Evolutionary conservation across 2,113 vertebrate species (phyloP).

Genomic region (Clarias magur): DNA sequence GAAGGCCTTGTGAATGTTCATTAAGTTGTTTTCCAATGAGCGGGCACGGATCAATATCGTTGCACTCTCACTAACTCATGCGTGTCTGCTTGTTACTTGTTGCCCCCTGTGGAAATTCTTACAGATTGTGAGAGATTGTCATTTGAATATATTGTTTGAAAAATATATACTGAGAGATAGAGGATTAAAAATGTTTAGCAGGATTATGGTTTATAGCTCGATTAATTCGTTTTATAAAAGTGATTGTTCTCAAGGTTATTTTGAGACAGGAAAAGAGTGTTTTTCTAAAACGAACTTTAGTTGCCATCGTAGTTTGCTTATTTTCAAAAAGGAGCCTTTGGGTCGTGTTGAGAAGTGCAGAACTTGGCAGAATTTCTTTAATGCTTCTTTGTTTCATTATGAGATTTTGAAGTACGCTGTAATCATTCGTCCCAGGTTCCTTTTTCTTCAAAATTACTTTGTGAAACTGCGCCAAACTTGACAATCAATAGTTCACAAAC

Average conservation of each 20-base stretch:
- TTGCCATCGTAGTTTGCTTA: neutral
- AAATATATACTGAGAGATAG: neutral
- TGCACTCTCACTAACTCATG: constrained; percentile 60
- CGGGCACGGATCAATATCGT: constrained; percentile 62
- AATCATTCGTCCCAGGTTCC: neutral
- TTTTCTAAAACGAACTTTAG: constrained; percentile 21
- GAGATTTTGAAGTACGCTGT: constrained; percentile 44
- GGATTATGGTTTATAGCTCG: neutral
- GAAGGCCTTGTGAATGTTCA: constrained; percentile 68
- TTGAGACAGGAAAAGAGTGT: neutral
- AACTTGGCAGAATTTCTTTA: constrained; percentile 35
- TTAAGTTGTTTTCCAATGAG: constrained; percentile 75
- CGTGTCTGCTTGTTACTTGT: constrained; percentile 45
- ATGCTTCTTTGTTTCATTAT: constrained; percentile 47
- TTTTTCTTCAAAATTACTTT: constrained; percentile 46
- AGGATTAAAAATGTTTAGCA: neutral
- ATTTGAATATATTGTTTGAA: neutral
- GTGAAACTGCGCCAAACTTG: constrained; percentile 56
- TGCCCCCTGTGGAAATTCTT: neutral
- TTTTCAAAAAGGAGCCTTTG: neutral
- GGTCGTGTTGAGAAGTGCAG: neutral
- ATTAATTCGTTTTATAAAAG: neutral
- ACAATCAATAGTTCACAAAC: constrained; percentile 57
- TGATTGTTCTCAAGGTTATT: neutral
- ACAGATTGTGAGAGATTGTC: neutral